Percentiles rank a stretch among this genome's conserved stretches.
These are phyloP conservation scores for Siphamia tubifer DNA, from an alignment of 2,113 vertebrate genomes.

Conservation along the genomic window DNA sequence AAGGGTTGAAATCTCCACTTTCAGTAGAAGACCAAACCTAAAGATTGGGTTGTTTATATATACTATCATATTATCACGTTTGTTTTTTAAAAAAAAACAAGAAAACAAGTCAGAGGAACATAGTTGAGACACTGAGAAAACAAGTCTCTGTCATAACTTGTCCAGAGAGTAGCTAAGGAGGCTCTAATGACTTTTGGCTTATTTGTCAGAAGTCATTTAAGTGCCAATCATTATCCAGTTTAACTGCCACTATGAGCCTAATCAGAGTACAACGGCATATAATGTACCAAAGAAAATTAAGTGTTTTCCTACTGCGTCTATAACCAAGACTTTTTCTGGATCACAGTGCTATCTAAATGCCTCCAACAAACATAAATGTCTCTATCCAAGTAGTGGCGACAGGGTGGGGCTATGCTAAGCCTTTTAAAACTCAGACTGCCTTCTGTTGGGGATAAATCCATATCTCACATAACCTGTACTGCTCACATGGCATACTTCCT, in stretches of 20 bases:
- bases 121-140: background rate
- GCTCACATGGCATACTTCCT: constrained; percentile 47
- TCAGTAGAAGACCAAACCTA: constrained; percentile 1
- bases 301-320: background rate
- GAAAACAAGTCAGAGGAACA: too few relatives aligned
- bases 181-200: constrained; percentile 11
- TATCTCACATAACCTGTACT: constrained; percentile 59
- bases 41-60: background rate
- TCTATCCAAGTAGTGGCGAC: background rate
- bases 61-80: too few relatives aligned
- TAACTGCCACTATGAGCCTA: background rate
- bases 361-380: constrained; percentile 9
- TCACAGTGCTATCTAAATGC: background rate
- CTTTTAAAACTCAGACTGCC: constrained; percentile 3
- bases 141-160: background rate
- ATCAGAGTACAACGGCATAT: constrained; percentile 8
- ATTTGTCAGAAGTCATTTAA: constrained; percentile 23
- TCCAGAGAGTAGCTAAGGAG: background rate
- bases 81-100: too few relatives aligned
- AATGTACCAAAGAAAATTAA: constrained; percentile 5
- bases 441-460: constrained; percentile 38
- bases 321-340: constrained; percentile 1
- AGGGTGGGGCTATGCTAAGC: background rate
- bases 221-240: background rate
- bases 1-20: background rate